Evolutionary conservation across 2,888 invertebrate genomes (phyloP).

Genomic region (Apodemia zela): DNA sequence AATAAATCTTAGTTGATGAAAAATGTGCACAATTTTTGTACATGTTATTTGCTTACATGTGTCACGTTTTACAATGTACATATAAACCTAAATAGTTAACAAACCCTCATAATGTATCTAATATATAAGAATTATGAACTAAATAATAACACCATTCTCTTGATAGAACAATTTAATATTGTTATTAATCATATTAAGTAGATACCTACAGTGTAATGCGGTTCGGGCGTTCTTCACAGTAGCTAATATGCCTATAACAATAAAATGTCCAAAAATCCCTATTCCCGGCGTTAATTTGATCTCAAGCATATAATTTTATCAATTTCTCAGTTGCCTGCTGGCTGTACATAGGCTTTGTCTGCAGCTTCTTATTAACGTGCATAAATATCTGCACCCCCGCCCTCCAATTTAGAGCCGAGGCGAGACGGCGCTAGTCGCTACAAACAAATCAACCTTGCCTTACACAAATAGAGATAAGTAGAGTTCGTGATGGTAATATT

Average conservation of each 20-base stretch:
- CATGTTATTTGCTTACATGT: no score
- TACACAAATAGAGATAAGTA: conserved; percentile 24
- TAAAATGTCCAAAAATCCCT: background rate
- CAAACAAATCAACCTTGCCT: conserved; percentile 57
- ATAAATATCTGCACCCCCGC: conserved; percentile 66
- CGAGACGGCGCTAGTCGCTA: conserved; percentile 48
- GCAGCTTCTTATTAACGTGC: conserved; percentile 70
- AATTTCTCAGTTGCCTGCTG: background rate
- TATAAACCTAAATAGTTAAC: background rate
- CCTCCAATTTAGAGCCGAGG: conserved; percentile 49
- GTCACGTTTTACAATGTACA: no score
- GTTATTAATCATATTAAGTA: no score
- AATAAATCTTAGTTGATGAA: no score
- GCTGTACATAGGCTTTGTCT: conserved; percentile 54
- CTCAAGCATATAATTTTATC: conserved; percentile 12
- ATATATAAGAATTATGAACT: no score
- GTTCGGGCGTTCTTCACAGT: no score
- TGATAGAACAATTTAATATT: no score
- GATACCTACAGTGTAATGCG: no score
- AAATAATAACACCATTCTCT: no score
- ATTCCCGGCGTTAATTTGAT: background rate
- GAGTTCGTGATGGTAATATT: conserved; percentile 19
- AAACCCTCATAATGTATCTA: no score
- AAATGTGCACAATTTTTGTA: no score
- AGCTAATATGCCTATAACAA: background rate